Conservation (phyloP, 2,113 vertebrate species). For the Dolichotis patagonum region DNA sequence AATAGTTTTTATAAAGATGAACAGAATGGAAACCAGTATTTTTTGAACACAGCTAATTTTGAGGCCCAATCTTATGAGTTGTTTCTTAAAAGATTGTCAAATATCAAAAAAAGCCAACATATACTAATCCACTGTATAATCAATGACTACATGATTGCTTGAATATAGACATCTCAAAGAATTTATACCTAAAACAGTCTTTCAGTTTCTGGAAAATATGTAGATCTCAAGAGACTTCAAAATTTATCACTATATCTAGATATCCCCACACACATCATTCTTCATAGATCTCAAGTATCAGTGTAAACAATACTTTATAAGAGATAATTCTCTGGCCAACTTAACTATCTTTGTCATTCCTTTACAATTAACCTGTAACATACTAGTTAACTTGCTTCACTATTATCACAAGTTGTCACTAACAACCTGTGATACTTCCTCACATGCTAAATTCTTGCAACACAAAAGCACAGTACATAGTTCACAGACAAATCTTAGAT, state of each 20-base stretch:
- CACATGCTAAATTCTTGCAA: slow-evolving; percentile 22
- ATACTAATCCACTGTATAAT: background rate
- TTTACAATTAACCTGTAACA: background rate
- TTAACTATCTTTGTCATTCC: background rate
- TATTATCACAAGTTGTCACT: background rate
- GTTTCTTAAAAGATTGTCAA: background rate
- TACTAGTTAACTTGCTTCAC: slow-evolving; percentile 1
- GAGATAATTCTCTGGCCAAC: background rate
- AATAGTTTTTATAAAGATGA: background rate
- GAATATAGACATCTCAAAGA: background rate
- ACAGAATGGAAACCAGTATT: background rate
- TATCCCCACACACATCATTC: background rate
- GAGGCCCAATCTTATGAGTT: background rate
- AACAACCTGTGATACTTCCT: background rate
- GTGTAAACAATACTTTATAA: slow-evolving; percentile 8
- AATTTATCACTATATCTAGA: background rate
- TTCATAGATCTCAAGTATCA: slow-evolving; percentile 20
- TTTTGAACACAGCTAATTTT: background rate
- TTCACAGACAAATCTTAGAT: background rate
- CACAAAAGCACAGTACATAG: background rate
- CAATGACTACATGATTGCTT: slow-evolving; percentile 21
- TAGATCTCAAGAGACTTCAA: background rate
- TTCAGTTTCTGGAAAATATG: slow-evolving; percentile 29
- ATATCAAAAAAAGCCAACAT: slow-evolving; percentile 26
- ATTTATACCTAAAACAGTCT: slow-evolving; percentile 37